Evolutionary conservation across 2,113 vertebrate genomes (phyloP).

Genomic region (Alethe diademata): DNA sequence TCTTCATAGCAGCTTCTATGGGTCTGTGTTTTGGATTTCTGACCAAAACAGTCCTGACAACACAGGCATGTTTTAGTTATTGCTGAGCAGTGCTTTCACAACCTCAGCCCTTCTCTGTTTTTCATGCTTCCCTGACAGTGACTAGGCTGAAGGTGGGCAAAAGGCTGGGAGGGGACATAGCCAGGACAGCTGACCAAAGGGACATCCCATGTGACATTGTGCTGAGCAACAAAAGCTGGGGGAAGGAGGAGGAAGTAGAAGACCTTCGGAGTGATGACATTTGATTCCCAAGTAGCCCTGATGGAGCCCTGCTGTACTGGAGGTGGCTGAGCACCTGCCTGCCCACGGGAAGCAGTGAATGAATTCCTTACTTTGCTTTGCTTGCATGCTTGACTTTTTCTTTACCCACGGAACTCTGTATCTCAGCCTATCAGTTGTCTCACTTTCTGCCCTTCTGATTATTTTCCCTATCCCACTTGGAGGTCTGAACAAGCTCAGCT

Average conservation of each 20-base stretch:
- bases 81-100: background rate
- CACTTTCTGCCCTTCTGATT: background rate
- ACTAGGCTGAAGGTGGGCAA: background rate
- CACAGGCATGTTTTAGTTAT: background rate
- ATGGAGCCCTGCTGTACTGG: background rate
- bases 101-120: background rate
- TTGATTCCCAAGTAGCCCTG: background rate
- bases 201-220: background rate
- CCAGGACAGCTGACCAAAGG: background rate
- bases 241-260: background rate
- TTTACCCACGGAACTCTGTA: background rate
- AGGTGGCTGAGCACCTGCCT: background rate
- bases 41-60: background rate
- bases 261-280: fast-evolving
- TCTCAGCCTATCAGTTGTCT: background rate
- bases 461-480: background rate
- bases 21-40: background rate
- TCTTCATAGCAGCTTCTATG: background rate
- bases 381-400: fast-evolving
- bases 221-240: background rate
- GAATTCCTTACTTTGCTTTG: background rate
- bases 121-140: background rate
- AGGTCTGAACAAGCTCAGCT: background rate
- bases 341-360: background rate
- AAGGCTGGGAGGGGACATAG: background rate